Evolutionary conservation across 2,113 vertebrate species (phyloP).

Genomic region (Spilogale gracilis): DNA sequence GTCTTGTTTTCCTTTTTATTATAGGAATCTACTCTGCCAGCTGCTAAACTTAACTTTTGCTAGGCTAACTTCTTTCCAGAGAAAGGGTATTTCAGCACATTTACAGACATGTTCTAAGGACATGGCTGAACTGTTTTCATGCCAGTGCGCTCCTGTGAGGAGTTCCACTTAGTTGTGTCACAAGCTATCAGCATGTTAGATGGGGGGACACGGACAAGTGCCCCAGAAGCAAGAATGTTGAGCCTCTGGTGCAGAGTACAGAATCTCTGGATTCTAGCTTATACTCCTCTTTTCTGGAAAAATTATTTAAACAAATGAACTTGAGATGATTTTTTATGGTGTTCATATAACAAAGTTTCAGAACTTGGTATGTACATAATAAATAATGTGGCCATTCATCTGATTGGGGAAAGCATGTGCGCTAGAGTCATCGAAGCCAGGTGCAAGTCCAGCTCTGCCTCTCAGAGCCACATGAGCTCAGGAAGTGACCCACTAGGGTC

Average conservation of each 20-base stretch:
- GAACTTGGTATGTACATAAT: neutral
- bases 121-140: neutral
- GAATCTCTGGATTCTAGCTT: neutral
- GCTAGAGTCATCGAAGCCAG: neutral
- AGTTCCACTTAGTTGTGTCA: neutral
- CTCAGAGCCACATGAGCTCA: neutral
- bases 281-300: neutral
- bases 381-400: neutral
- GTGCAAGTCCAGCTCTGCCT: neutral
- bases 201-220: neutral
- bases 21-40: neutral
- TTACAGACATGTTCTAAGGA: neutral
- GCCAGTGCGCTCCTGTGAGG: neutral
- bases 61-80: conserved; percentile 20
- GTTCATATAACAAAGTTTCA: neutral
- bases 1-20: neutral
- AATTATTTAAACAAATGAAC: neutral
- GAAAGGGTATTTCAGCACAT: neutral
- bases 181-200: neutral
- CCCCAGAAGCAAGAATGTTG: too few species aligned
- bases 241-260: neutral
- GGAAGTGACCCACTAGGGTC: neutral
- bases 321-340: neutral
- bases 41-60: conserved; percentile 37
- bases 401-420: neutral